Conservation (phyloP, 2,113 vertebrate genomes). For the Sinocyclocheilus anshuiensis region DNA sequence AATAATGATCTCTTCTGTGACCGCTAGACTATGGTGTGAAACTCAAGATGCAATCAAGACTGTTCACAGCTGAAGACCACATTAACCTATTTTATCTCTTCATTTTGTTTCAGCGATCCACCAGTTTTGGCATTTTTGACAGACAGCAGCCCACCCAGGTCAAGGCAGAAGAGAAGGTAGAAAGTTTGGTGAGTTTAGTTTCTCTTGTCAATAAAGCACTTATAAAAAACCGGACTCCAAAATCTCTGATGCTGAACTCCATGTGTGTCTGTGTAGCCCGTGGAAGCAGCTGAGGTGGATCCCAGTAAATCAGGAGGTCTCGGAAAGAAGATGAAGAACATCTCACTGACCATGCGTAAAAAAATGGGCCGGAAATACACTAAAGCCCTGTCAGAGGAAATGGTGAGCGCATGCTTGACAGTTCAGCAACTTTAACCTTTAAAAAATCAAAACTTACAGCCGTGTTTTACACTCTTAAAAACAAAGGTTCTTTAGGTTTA, state of each 20-base stretch:
- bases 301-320: constrained; percentile 66
- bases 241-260: neutral
- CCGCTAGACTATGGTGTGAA: neutral
- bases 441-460: neutral
- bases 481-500: neutral
- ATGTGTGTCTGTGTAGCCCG: constrained; percentile 56
- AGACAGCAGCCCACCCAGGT: constrained; percentile 62
- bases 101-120: constrained; percentile 72
- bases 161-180: constrained; percentile 70
- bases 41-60: neutral
- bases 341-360: constrained; percentile 82
- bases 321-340: constrained; percentile 81
- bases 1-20: neutral
- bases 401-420: constrained; percentile 63
- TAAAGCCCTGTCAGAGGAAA: constrained; percentile 80
- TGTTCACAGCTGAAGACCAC: constrained; percentile 11
- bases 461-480: neutral
- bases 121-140: constrained; percentile 81
- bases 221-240: neutral
- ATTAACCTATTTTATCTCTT: constrained; percentile 34
- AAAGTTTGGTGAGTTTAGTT: constrained; percentile 63
- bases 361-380: constrained; percentile 81
- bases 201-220: neutral
- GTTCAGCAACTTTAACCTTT: constrained; percentile 2
- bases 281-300: constrained; percentile 70